Conservation (phyloP, 2,888 invertebrate genomes). For the Eupithecia exiguata region DNA sequence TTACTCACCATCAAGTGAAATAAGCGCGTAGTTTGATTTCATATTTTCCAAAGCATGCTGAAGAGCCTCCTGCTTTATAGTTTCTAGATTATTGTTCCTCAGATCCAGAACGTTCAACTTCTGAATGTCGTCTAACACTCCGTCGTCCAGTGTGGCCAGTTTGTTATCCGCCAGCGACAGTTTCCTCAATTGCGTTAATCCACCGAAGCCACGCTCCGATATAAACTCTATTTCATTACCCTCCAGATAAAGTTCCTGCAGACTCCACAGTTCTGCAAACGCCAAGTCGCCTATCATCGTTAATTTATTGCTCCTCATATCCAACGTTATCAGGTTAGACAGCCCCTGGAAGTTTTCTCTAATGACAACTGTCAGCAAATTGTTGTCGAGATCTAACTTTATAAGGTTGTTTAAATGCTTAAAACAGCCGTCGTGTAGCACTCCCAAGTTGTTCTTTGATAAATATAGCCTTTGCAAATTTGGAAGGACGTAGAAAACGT, state of each 20-base stretch:
- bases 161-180: slow-evolving; percentile 90
- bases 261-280: slow-evolving; percentile 90
- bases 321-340: slow-evolving; percentile 88
- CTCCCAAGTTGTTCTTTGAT: slow-evolving; percentile 92
- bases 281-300: slow-evolving; percentile 91
- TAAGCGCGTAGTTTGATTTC: slow-evolving; percentile 88
- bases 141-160: slow-evolving; percentile 87
- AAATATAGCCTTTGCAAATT: slow-evolving; percentile 89
- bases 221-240: slow-evolving; percentile 89
- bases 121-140: slow-evolving; percentile 88
- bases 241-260: slow-evolving; percentile 88
- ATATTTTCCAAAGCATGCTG: slow-evolving; percentile 88
- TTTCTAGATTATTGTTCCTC: slow-evolving; percentile 89
- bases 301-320: slow-evolving; percentile 90
- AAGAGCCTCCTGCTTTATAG: slow-evolving; percentile 88
- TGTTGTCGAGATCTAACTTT: slow-evolving; percentile 91
- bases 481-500: slow-evolving; percentile 90
- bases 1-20: slow-evolving; percentile 90
- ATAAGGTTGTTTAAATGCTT: slow-evolving; percentile 88
- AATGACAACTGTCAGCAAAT: slow-evolving; percentile 89
- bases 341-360: slow-evolving; percentile 91
- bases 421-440: slow-evolving; percentile 94
- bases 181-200: slow-evolving; percentile 88
- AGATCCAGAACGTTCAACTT: slow-evolving; percentile 90
- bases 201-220: slow-evolving; percentile 90